A percentile compares a stretch with the other conserved stretches of the same genome.
Evolutionary conservation across 2,888 invertebrate genomes (phyloP).

Genomic region (Mechanitis mazaeus): DNA sequence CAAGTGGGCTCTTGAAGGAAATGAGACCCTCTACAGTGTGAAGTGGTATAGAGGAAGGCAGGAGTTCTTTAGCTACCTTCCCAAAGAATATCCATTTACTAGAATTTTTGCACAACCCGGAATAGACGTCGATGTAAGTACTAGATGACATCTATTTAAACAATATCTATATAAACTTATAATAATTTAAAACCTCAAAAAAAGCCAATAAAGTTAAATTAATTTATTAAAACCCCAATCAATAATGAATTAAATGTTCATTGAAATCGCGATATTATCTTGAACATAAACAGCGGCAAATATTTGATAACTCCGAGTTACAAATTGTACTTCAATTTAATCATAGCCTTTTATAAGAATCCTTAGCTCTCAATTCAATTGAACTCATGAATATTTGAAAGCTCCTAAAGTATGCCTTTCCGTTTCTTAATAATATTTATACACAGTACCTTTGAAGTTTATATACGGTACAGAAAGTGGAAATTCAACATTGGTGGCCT

Average conservation of each 20-base stretch:
- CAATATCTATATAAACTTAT: no score
- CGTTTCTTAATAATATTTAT: conserved; percentile 19
- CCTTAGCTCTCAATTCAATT: conserved; percentile 26
- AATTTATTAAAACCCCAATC: neutral
- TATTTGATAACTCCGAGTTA: conserved; percentile 12
- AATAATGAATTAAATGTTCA: neutral
- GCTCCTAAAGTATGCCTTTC: conserved; percentile 21
- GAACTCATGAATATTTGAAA: conserved; percentile 27
- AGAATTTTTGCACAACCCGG: conserved; percentile 83
- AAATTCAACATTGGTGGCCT: neutral
- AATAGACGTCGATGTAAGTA: conserved; percentile 83
- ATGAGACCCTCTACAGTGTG: conserved; percentile 84
- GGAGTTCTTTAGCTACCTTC: conserved; percentile 88
- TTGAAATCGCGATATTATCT: neutral
- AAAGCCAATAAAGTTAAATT: neutral
- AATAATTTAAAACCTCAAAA: no score
- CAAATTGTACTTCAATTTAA: conserved; percentile 22
- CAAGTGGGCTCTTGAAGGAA: conserved; percentile 82
- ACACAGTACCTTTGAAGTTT: conserved; percentile 18
- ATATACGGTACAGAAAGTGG: conserved; percentile 7
- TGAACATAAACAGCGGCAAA: conserved; percentile 14
- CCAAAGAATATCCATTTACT: conserved; percentile 85
- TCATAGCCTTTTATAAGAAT: conserved; percentile 28
- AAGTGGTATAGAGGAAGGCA: conserved; percentile 87
- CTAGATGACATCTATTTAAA: neutral